phyloP scores from a whole-genome alignment of 2,797 vertebrate genomes.

The Enoplosus armatus region DNA sequence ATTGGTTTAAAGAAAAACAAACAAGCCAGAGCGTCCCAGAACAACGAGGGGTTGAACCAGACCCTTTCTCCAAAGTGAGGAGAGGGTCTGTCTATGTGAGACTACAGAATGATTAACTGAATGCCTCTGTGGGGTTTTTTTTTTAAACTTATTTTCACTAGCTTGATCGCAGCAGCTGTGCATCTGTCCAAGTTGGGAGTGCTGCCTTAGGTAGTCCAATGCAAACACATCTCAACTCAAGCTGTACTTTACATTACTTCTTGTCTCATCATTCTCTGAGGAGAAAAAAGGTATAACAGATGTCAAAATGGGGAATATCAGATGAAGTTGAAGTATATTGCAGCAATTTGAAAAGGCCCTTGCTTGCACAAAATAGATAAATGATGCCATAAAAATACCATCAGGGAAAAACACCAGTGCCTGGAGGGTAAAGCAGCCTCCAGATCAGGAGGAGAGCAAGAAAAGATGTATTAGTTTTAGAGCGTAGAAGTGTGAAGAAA shows the following conservation, averaged over 20 bases:
- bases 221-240: neutral
- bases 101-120: neutral
- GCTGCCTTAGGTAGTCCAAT: neutral
- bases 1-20: too few species aligned
- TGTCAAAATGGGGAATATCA: slow-evolving; percentile 3
- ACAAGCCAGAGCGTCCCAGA: too few species aligned
- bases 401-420: neutral
- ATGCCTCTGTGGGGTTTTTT: neutral
- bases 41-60: too few species aligned
- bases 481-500: neutral
- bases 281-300: neutral
- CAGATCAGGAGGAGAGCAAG: neutral
- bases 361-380: slow-evolving; percentile 9
- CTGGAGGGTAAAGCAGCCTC: neutral
- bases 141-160: neutral
- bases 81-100: too few species aligned
- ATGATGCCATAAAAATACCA: slow-evolving; percentile 1
- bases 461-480: slow-evolving; percentile 1
- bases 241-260: neutral
- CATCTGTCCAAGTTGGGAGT: neutral
- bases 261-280: neutral
- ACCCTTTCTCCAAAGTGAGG: too few species aligned
- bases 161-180: neutral
- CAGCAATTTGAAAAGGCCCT: slow-evolving; percentile 1
- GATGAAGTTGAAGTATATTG: neutral